Evolutionary conservation across 2,113 vertebrate species (phyloP).

Genomic region (Callionymus lyra): DNA sequence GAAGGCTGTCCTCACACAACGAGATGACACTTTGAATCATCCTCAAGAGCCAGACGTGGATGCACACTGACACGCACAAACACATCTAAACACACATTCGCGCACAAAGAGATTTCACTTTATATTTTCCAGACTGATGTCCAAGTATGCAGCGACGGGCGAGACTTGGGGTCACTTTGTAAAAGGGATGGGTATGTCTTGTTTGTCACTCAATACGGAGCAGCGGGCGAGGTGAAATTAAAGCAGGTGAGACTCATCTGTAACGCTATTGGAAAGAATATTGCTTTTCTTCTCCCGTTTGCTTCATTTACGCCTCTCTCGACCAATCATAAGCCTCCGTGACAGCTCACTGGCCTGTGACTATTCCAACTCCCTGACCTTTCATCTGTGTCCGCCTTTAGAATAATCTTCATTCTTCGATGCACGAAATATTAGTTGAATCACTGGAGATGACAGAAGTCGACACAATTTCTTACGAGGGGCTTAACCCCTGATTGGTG

Average conservation of each 20-base stretch:
- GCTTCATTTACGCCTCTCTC: no score
- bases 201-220: constrained; percentile 31
- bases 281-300: no score
- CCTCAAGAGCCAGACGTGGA: constrained; percentile 59
- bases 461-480: no score
- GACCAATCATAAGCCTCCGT: no score
- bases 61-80: constrained; percentile 23
- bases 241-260: constrained; percentile 2
- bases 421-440: no score
- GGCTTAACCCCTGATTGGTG: no score
- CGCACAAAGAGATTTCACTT: constrained; percentile 44
- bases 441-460: no score
- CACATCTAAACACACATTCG: constrained; percentile 37
- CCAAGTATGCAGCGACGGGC: constrained; percentile 18
- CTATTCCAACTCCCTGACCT: no score
- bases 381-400: no score
- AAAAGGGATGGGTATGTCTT: constrained; percentile 2
- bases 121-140: constrained; percentile 50
- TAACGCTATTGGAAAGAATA: no score
- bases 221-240: constrained; percentile 8
- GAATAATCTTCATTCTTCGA: no score
- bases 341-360: no score
- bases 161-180: constrained; percentile 35
- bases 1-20: constrained; percentile 82
- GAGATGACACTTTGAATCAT: constrained; percentile 88